Evolutionary conservation across 1,140 invertebrate species (phyloP), one percentile per base, ranked within the genome.

Genomic region (Polypedilum vanderplanki): DNA sequence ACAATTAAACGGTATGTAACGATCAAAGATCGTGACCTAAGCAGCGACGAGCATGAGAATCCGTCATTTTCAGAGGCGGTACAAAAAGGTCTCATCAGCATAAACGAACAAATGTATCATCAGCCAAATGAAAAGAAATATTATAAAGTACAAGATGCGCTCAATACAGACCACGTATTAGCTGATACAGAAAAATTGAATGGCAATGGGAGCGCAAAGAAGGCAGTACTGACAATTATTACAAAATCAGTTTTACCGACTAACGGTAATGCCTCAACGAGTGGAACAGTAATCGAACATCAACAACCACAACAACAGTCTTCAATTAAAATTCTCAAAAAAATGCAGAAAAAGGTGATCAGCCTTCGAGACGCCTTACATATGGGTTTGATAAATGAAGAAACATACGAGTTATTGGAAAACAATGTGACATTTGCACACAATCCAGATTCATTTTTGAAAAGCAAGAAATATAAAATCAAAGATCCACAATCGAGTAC

Each of bases 401-500:
- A 88, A 77, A 94, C 93, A 5, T 90, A 88, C 0, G 83, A 88
- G 20, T 84, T 91, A 20, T 84, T 95, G n/a, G 87, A 88, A 78
- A 86, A 83, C 46, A 84, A 83, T 10, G 78, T 79, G 76, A 81
- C 80, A 78, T 89, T 85, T 77, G 81, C 78, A 74, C 65, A 70
- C 20, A 86, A 85, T 78, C 82, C 85, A 76, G 85, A 86, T 79
- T 89, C 87, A 10, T 86, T 86, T 73, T 85, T 97, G 75, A 88
- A 96, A 85, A 87, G 89, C 10, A 85, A 89, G 40, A 86, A 87
- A 74, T 93, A 96, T 1, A 87, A 87, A 73, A 91, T 98, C 74
- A 84, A 90, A n/a, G 93, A 97, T 85, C 90, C 93, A 17, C 87
- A 91, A 80, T 87, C 89, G 76, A 93, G 94, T 75, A 89, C 94